Conservation (phyloP, 2,888 invertebrate species). For the Phorcus lineatus region DNA sequence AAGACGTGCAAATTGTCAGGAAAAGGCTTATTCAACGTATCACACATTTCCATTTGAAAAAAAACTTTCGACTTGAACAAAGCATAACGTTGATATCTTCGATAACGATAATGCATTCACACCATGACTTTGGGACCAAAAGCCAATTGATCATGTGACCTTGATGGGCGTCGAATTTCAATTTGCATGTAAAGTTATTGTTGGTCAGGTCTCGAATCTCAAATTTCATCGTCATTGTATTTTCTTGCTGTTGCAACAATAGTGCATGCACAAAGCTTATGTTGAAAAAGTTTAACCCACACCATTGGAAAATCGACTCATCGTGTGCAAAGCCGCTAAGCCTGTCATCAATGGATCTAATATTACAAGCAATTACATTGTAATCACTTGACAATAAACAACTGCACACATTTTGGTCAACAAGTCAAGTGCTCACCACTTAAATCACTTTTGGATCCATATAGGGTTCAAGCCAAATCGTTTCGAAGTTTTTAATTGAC, state of each 20-base stretch:
- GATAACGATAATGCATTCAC: background rate
- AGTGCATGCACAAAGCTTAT: background rate
- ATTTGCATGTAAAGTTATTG: background rate
- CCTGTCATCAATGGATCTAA: no score
- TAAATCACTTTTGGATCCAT: no score
- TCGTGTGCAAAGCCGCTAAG: no score
- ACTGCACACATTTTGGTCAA: no score
- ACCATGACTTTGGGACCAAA: background rate
- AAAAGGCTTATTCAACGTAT: background rate
- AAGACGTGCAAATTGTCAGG: background rate
- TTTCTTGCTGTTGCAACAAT: background rate
- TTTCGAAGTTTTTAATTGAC: no score
- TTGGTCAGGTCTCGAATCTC: background rate
- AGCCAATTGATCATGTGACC: conserved; percentile 20
- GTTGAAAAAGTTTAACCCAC: no score
- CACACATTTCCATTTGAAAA: background rate
- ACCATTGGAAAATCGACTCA: no score
- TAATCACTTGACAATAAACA: no score
- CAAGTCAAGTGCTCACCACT: no score
- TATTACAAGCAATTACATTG: no score
- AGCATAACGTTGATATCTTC: background rate
- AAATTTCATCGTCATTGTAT: background rate
- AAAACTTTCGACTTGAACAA: background rate
- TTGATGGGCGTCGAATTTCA: background rate
- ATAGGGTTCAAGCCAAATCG: no score